A percentile compares a stretch with the other conserved stretches of the same genome.
Evolutionary conservation across 2,888 invertebrate genomes (phyloP).

Genomic region (Ormia ochracea): DNA sequence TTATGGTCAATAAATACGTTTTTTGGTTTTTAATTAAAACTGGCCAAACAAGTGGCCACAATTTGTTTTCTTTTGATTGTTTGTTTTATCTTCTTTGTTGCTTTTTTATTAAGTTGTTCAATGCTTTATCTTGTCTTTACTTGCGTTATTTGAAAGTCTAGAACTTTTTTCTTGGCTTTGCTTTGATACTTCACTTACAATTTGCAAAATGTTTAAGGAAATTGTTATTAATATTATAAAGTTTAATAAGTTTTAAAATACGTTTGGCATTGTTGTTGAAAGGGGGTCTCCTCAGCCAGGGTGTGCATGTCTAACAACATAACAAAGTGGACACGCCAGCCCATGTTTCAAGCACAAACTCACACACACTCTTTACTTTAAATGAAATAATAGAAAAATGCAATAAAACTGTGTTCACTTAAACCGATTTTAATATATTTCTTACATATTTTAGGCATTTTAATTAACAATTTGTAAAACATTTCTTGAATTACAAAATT

Average conservation of each 20-base stretch:
- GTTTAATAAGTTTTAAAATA: background rate
- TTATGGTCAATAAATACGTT: background rate
- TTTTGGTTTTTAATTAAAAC: constrained; percentile 40
- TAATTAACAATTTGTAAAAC: background rate
- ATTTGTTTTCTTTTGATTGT: background rate
- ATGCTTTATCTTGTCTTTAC: background rate
- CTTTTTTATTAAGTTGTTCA: constrained; percentile 38
- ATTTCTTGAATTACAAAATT: background rate
- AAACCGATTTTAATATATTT: background rate
- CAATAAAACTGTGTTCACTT: background rate
- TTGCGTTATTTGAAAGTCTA: constrained; percentile 28
- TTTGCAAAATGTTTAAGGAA: background rate
- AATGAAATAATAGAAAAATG: background rate
- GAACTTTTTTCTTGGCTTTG: constrained; percentile 16
- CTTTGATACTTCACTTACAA: constrained; percentile 52
- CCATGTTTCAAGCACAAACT: background rate
- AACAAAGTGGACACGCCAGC: constrained; percentile 52
- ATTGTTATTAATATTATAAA: background rate
- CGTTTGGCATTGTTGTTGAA: background rate
- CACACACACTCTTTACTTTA: background rate
- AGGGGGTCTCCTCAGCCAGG: constrained; percentile 48
- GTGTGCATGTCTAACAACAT: constrained; percentile 51
- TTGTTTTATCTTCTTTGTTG: constrained; percentile 6
- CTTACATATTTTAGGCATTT: background rate
- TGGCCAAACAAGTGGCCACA: constrained; percentile 57